phyloP scores from a whole-genome alignment of 2,888 invertebrate genomes.

The Ophraella communa region DNA sequence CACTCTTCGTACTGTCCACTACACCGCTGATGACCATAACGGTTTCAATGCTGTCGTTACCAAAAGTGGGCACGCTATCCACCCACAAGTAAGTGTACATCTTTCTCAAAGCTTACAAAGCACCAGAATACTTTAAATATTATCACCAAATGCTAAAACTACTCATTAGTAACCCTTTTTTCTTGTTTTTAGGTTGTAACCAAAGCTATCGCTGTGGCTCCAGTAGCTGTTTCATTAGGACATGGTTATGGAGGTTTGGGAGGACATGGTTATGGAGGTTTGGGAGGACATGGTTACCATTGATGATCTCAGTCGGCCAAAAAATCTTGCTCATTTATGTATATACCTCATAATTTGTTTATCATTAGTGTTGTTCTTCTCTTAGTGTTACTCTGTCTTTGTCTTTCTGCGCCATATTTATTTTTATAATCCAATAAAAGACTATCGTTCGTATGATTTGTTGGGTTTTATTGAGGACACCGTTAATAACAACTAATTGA shows the following conservation, averaged over 20 bases:
- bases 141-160: too few species aligned
- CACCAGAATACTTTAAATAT: too few species aligned
- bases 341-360: conserved; percentile 40
- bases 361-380: conserved; percentile 29
- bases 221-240: conserved; percentile 30
- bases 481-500: too few species aligned
- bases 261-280: conserved; percentile 21
- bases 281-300: conserved; percentile 29
- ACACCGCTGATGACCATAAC: conserved; percentile 73
- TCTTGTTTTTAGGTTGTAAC: conserved; percentile 54
- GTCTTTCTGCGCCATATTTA: conserved; percentile 41
- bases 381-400: conserved; percentile 31
- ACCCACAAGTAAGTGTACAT: conserved; percentile 20
- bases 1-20: conserved; percentile 64
- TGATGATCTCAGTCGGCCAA: conserved; percentile 25
- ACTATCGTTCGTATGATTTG: conserved; percentile 30
- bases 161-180: too few species aligned
- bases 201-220: conserved; percentile 34
- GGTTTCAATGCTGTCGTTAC: conserved; percentile 76
- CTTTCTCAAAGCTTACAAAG: neutral
- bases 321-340: conserved; percentile 37
- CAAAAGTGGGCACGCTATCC: conserved; percentile 58
- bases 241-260: conserved; percentile 25
- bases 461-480: neutral
- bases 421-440: conserved; percentile 37